Conservation (phyloP, 1,140 invertebrate genomes). For the Bombus vancouverensis region DNA sequence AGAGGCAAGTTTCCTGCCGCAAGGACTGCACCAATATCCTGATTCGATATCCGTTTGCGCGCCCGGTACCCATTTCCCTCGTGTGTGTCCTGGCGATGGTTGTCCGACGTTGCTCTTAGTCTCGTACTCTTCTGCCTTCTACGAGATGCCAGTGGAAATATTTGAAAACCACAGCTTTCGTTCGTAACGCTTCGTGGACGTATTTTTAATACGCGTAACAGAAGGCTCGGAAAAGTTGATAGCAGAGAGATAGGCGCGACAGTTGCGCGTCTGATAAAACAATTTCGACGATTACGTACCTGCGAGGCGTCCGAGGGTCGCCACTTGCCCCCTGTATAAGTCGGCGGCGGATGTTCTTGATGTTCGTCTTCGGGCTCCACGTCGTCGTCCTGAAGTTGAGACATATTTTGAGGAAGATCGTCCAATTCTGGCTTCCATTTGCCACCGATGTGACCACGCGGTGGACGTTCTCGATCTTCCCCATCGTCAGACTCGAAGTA, state of each 20-base stretch:
- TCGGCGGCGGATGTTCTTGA: slow-evolving; percentile 83
- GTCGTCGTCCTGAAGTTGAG: slow-evolving; percentile 73
- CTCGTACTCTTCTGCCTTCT: slow-evolving; percentile 76
- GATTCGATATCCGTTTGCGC: slow-evolving; percentile 78
- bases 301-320: slow-evolving; percentile 73
- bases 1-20: slow-evolving; percentile 88
- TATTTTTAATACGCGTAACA: no score
- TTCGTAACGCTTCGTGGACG: no score
- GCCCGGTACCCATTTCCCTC: slow-evolving; percentile 90
- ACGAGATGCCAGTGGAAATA: not conserved
- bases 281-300: slow-evolving; percentile 21
- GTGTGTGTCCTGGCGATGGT: slow-evolving; percentile 87
- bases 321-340: slow-evolving; percentile 90
- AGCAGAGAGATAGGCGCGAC: no score
- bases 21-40: slow-evolving; percentile 90
- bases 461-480: slow-evolving; percentile 77
- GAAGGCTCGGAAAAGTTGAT: no score
- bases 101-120: slow-evolving; percentile 64
- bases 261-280: slow-evolving; percentile 11
- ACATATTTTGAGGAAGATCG: slow-evolving; percentile 71
- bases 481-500: slow-evolving; percentile 77
- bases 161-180: no score
- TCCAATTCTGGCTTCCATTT: slow-evolving; percentile 86
- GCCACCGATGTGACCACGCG: slow-evolving; percentile 82
- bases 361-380: slow-evolving; percentile 73